Percentiles rank a stretch among this genome's conserved stretches.
These are phyloP conservation scores for Rhadinocentrus ornatus DNA, from an alignment of 2,797 vertebrate species.

Conservation along the genomic window DNA sequence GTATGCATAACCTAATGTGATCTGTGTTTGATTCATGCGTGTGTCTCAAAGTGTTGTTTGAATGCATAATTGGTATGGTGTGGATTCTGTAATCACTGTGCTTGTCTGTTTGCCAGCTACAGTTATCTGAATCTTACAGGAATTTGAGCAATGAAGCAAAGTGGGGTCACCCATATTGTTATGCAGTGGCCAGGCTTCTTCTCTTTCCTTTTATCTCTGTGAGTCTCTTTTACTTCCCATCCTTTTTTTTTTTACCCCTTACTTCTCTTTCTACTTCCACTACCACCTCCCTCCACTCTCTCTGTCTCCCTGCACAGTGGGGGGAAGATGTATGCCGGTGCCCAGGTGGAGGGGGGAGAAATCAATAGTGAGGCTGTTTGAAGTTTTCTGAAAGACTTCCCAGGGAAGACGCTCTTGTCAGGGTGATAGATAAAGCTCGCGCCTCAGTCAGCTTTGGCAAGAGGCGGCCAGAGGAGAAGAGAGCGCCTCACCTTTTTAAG, in stretches of 20 bases:
- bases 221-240: constrained; percentile 71
- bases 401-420: constrained; percentile 88
- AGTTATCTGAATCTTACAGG: constrained; percentile 62
- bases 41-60: constrained; percentile 63
- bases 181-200: constrained; percentile 74
- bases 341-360: constrained; percentile 82
- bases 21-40: constrained; percentile 59
- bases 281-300: constrained; percentile 58
- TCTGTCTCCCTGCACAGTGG: constrained; percentile 61
- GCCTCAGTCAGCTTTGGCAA: constrained; percentile 77
- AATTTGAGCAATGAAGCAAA: constrained; percentile 71
- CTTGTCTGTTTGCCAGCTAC: constrained; percentile 39
- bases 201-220: constrained; percentile 77
- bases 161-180: constrained; percentile 80
- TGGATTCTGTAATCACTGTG: constrained; percentile 53
- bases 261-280: constrained; percentile 73
- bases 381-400: constrained; percentile 90
- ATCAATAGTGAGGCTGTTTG: constrained; percentile 88
- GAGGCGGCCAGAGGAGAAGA: constrained; percentile 79
- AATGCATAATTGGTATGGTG: constrained; percentile 61
- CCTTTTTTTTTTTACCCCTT: constrained; percentile 44
- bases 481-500: constrained; percentile 88
- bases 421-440: constrained; percentile 87
- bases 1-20: constrained; percentile 52
- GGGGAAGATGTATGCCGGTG: constrained; percentile 83